Conservation (phyloP, 2,888 invertebrate species). For the Ischnura elegans region DNA sequence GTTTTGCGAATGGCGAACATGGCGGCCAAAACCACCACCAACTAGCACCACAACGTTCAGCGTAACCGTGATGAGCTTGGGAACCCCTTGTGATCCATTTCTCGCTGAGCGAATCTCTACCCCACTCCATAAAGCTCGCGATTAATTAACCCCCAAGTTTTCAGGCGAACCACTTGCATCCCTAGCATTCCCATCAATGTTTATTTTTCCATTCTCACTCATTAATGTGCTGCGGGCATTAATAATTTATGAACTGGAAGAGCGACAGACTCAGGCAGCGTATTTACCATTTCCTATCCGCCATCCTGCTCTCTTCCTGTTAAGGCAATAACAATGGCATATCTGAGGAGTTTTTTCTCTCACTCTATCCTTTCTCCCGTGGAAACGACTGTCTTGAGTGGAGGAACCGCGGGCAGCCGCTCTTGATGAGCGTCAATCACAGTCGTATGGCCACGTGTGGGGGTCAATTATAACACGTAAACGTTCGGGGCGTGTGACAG, state of each 20-base stretch:
- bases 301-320: not conserved
- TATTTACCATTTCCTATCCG: not conserved
- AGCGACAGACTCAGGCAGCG: not conserved
- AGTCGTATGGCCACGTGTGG: not conserved
- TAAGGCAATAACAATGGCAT: not conserved
- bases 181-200: not conserved
- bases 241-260: not conserved
- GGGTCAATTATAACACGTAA: not conserved
- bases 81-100: too few relatives aligned
- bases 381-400: not conserved
- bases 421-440: not conserved
- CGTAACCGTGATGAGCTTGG: too few relatives aligned
- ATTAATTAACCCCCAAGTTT: not conserved
- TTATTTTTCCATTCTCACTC: constrained; percentile 2
- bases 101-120: too few relatives aligned
- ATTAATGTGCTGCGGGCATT: not conserved
- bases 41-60: not conserved
- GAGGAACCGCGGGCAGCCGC: not conserved
- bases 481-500: constrained; percentile 1
- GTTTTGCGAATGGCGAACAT: not conserved
- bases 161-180: not conserved
- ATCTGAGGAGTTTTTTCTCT: not conserved
- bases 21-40: not conserved
- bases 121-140: not conserved
- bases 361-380: not conserved